phyloP scores from a whole-genome alignment of 2,888 invertebrate genomes.

The Leptinotarsa haldemani region DNA sequence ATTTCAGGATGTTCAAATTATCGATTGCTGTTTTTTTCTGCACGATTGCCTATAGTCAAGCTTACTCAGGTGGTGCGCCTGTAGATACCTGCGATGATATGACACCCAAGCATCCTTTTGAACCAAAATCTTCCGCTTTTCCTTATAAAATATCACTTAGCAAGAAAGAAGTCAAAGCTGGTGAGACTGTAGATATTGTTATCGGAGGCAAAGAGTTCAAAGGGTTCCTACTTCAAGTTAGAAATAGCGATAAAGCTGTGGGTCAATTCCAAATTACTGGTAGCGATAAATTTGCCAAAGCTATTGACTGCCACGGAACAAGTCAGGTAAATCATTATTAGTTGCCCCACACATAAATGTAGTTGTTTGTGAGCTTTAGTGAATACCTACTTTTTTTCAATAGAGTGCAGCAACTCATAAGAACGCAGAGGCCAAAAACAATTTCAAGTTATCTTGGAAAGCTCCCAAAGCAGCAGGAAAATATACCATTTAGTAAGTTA shows the following conservation, averaged over 20 bases:
- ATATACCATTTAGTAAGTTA: constrained; percentile 72
- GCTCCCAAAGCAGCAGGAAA: constrained; percentile 74
- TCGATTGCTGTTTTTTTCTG: constrained; percentile 18
- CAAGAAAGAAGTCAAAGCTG: constrained; percentile 58
- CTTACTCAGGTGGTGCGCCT: constrained; percentile 73
- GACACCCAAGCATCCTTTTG: constrained; percentile 75
- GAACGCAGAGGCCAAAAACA: constrained; percentile 72
- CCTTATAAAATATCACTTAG: constrained; percentile 69
- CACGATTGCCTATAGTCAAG: constrained; percentile 41
- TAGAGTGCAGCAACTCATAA: constrained; percentile 79
- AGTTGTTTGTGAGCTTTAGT: not conserved
- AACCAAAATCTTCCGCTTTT: constrained; percentile 68
- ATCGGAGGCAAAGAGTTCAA: constrained; percentile 70
- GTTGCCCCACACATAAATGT: not conserved
- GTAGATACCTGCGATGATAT: constrained; percentile 73
- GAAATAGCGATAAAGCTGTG: constrained; percentile 71
- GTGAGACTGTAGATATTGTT: constrained; percentile 69
- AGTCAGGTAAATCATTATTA: constrained; percentile 67
- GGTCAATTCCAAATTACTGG: constrained; percentile 73
- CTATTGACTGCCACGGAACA: constrained; percentile 68
- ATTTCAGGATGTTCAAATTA: constrained; percentile 35
- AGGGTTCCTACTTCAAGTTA: constrained; percentile 76
- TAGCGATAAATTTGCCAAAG: constrained; percentile 68
- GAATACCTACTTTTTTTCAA: constrained; percentile 44
- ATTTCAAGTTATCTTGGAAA: constrained; percentile 73